These are phyloP conservation scores for Bubo bubo DNA, from an alignment of 2,113 vertebrate species.

Conservation along the genomic window DNA sequence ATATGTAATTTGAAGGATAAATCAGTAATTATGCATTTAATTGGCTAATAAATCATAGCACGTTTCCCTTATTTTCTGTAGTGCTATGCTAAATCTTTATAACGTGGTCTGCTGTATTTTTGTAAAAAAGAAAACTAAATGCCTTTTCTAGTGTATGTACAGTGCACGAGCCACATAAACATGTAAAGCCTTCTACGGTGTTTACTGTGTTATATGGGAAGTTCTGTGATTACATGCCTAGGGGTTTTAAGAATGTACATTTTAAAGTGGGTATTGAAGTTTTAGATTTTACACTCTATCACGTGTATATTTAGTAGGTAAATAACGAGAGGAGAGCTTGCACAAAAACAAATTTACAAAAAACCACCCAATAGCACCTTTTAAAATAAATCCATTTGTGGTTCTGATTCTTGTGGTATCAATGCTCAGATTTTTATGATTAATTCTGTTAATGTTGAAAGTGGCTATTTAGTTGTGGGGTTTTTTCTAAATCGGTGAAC, in stretches of 20 bases:
- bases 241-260: neutral
- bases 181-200: neutral
- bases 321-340: neutral
- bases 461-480: neutral
- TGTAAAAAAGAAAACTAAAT: neutral
- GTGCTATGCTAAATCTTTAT: constrained; percentile 16
- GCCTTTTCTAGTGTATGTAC: neutral
- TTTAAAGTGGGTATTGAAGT: neutral
- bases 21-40: constrained; percentile 52
- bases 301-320: neutral
- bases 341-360: neutral
- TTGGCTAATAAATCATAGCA: constrained; percentile 56
- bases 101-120: neutral
- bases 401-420: neutral
- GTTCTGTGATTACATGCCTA: neutral
- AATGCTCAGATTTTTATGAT: neutral
- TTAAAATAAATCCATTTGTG: neutral
- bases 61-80: constrained; percentile 23
- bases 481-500: neutral
- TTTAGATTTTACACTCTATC: neutral
- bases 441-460: neutral
- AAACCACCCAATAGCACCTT: accelerated
- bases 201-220: neutral
- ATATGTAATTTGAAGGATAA: constrained; percentile 20
- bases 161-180: neutral